These are phyloP conservation scores for Julus scandinavius DNA, from an alignment of 2,888 invertebrate genomes.

Conservation along the genomic window DNA sequence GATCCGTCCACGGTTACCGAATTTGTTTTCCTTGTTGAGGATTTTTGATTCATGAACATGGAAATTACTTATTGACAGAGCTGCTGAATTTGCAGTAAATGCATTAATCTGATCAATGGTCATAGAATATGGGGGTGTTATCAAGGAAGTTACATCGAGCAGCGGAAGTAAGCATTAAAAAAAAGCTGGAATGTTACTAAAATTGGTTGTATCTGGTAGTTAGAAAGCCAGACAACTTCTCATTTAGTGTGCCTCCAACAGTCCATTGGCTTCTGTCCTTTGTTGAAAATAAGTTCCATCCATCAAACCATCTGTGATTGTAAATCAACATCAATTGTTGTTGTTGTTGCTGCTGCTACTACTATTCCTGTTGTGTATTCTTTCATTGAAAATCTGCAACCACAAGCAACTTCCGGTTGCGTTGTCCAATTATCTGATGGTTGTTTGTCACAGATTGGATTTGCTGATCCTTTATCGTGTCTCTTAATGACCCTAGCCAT, in stretches of 20 bases:
- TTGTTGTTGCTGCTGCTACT: neutral
- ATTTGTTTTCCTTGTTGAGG: neutral
- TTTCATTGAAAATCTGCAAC: neutral
- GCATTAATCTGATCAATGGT: neutral
- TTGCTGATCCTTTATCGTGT: too few relatives aligned
- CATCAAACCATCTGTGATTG: neutral
- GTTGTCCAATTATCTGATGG: neutral
- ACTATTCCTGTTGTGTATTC: too few relatives aligned
- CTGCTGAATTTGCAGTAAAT: neutral
- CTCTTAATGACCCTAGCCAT: neutral
- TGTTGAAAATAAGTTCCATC: neutral
- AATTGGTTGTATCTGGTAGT: too few relatives aligned
- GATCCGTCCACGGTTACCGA: too few relatives aligned
- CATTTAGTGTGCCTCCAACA: neutral
- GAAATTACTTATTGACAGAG: neutral
- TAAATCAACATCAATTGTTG: neutral
- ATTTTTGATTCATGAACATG: neutral
- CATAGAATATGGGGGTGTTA: neutral
- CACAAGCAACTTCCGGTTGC: neutral
- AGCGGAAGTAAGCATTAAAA: neutral
- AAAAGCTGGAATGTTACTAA: neutral
- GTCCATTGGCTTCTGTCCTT: slow-evolving; percentile 1
- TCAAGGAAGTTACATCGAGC: neutral
- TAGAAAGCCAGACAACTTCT: neutral
- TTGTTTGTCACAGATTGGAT: neutral